These are phyloP conservation scores for Drosophila ohnishii DNA, from an alignment of 1,140 invertebrate genomes.

Conservation along the genomic window DNA sequence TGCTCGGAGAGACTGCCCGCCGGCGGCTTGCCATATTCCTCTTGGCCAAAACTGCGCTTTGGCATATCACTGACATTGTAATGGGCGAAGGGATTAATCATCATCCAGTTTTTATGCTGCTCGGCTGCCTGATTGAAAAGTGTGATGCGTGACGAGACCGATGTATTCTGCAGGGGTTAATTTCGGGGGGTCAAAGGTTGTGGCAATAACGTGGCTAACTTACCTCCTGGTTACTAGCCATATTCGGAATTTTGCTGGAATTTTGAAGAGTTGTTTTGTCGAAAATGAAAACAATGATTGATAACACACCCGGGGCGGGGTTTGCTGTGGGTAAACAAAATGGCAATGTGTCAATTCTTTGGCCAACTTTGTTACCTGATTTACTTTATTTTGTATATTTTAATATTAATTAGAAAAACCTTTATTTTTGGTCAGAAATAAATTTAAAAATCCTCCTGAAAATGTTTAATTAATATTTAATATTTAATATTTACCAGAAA, in stretches of 20 bases:
- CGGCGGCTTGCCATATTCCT: constrained; percentile 50
- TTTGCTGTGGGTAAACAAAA: not conserved
- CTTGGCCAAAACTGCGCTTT: constrained; percentile 34
- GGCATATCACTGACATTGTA: constrained; percentile 58
- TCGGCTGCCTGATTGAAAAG: constrained; percentile 59
- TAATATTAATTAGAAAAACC: not conserved
- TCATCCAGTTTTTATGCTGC: constrained; percentile 59
- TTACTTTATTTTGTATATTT: too few species aligned
- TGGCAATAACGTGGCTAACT: not conserved
- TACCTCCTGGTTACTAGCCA: constrained; percentile 16
- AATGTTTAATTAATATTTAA: too few species aligned
- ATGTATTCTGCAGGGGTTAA: constrained; percentile 23
- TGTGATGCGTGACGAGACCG: constrained; percentile 58
- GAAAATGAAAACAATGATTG: constrained; percentile 3
- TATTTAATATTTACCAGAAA: not conserved
- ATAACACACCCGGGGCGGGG: not conserved
- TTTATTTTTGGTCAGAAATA: not conserved
- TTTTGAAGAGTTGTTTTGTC: constrained; percentile 3
- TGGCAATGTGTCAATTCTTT: not conserved
- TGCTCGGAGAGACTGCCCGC: constrained; percentile 56
- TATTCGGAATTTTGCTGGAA: constrained; percentile 5
- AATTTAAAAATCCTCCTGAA: rapidly evolving
- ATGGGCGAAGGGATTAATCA: constrained; percentile 62
- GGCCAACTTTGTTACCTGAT: not conserved
- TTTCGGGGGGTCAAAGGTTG: not conserved